Conservation (phyloP, 2,113 vertebrate species). For the Copsychus sechellarum region DNA sequence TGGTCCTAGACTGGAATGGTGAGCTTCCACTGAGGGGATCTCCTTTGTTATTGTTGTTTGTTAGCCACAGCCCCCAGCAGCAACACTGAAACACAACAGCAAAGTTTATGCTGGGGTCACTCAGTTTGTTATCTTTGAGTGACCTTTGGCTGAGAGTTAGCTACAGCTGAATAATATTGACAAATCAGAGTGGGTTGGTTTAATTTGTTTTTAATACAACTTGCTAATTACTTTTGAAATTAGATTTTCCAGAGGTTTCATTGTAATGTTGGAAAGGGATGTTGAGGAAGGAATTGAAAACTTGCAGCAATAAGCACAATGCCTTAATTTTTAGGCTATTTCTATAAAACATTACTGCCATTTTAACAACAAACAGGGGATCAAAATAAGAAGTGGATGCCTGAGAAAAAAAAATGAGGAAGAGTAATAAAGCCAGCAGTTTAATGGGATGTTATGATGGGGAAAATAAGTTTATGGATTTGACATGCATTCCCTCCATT, state of each 20-base stretch:
- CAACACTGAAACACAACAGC: neutral
- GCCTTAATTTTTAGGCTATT: constrained; percentile 39
- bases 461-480: neutral
- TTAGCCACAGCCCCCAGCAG: neutral
- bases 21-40: neutral
- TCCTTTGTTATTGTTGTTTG: neutral
- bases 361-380: neutral
- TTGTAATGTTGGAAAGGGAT: neutral
- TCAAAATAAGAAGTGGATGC: neutral
- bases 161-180: constrained; percentile 30
- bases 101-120: neutral
- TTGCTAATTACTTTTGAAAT: constrained; percentile 60
- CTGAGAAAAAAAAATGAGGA: neutral
- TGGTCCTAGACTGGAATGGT: neutral
- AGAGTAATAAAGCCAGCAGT: neutral
- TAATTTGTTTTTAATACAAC: constrained; percentile 55
- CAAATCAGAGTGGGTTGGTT: constrained; percentile 2
- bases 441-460: constrained; percentile 17
- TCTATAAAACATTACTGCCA: constrained; percentile 15
- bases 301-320: neutral
- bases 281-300: neutral
- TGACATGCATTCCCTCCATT: neutral
- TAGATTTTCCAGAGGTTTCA: constrained; percentile 13
- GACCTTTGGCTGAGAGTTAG: constrained; percentile 34
- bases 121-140: neutral